Evolutionary conservation across 2,888 invertebrate genomes (phyloP).

Genomic region (Aphrophora alni): DNA sequence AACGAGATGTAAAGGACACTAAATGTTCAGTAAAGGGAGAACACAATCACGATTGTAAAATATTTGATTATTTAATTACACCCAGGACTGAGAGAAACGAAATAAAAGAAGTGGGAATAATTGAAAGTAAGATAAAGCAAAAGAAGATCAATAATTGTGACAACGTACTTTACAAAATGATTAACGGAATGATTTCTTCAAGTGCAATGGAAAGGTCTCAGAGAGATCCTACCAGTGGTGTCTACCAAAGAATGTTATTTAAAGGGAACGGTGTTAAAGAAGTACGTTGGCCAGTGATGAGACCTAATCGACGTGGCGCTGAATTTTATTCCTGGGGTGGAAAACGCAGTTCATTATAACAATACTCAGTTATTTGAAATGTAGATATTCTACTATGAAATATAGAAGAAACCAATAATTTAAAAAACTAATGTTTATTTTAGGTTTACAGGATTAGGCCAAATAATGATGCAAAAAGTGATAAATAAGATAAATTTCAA

Average conservation of each 20-base stretch:
- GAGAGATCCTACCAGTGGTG: neutral
- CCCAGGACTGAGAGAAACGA: neutral
- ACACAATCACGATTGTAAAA: neutral
- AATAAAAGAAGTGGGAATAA: neutral
- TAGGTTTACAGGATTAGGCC: neutral
- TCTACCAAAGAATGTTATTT: neutral
- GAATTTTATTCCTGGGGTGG: neutral
- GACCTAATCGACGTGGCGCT: neutral
- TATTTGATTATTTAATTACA: neutral
- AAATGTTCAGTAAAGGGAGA: neutral
- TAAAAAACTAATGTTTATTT: neutral
- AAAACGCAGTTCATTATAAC: neutral
- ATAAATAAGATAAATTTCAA: neutral
- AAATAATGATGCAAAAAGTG: neutral
- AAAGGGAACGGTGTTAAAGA: neutral
- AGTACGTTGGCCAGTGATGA: neutral
- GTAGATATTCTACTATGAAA: neutral
- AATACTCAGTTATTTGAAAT: neutral
- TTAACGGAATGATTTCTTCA: neutral
- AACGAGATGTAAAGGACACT: neutral
- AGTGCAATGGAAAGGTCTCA: neutral
- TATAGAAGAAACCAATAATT: neutral
- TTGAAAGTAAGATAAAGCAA: neutral
- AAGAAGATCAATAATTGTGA: neutral
- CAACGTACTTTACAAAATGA: neutral